Conservation (phyloP, 2,113 vertebrate species). For the Zosterops pallidus region DNA sequence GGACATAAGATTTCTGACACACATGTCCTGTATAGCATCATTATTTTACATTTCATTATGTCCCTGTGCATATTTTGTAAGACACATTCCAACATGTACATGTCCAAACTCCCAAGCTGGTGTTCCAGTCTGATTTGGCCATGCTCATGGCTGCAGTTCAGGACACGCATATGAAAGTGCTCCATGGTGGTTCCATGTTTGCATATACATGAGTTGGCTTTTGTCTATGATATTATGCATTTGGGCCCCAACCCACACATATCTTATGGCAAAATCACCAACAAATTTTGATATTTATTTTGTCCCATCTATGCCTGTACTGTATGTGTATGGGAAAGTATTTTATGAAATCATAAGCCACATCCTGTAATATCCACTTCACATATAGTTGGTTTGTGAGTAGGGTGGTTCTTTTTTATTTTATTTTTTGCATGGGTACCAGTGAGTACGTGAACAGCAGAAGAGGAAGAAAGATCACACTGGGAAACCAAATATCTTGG, state of each 20-base stretch:
- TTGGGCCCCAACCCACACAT: neutral
- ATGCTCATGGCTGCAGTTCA: fast-evolving
- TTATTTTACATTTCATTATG: neutral
- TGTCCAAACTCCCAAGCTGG: neutral
- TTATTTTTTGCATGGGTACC: neutral
- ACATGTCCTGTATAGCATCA: fast-evolving
- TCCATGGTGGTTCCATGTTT: neutral
- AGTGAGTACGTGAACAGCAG: neutral
- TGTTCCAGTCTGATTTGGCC: neutral
- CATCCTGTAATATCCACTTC: neutral
- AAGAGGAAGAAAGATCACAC: slow-evolving; percentile 25
- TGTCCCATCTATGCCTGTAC: neutral
- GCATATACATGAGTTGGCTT: neutral
- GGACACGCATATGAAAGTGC: neutral
- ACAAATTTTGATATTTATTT: neutral
- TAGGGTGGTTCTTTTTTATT: neutral
- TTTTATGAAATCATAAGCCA: neutral
- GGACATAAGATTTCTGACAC: neutral
- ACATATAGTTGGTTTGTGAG: neutral
- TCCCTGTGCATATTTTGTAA: neutral
- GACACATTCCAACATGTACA: fast-evolving
- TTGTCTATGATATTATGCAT: neutral
- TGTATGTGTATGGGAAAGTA: neutral
- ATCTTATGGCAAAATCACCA: neutral
- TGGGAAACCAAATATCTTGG: slow-evolving; percentile 38